A percentile compares a stretch with the other conserved stretches of the same genome.
phyloP scores from a whole-genome alignment of 2,888 invertebrate species.

The Nemurella pictetii region DNA sequence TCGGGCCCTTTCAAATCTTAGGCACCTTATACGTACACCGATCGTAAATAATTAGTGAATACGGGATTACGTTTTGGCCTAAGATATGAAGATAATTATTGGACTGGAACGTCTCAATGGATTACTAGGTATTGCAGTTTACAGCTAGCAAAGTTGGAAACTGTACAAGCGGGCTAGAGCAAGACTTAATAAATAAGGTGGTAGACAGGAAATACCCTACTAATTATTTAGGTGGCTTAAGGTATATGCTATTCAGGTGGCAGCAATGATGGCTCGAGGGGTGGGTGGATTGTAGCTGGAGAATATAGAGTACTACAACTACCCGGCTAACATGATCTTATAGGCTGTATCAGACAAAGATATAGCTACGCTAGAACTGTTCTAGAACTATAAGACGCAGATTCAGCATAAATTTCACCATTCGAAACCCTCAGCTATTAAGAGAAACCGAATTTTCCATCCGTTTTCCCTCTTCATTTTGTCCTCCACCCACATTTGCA shows the following conservation, averaged over 20 bases:
- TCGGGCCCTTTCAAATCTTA: neutral
- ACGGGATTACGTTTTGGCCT: neutral
- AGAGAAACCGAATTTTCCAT: constrained; percentile 7
- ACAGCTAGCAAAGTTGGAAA: neutral
- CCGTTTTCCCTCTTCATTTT: neutral
- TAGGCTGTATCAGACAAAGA: neutral
- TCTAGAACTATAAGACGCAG: constrained; percentile 52
- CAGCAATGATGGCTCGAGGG: constrained; percentile 16
- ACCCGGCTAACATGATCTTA: constrained; percentile 1
- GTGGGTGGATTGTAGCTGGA: neutral
- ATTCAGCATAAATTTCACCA: constrained; percentile 60
- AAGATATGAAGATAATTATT: constrained; percentile 4
- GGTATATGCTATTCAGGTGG: constrained; percentile 5
- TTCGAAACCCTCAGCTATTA: constrained; percentile 46
- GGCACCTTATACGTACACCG: neutral
- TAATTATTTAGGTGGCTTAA: constrained; percentile 38
- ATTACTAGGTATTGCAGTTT: neutral
- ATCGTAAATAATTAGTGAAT: neutral
- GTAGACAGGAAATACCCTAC: constrained; percentile 38
- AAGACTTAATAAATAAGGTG: constrained; percentile 39
- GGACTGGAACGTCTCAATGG: neutral
- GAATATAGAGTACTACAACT: neutral
- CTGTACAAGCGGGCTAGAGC: neutral
- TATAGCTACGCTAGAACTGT: neutral
- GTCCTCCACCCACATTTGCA: neutral